Evolutionary conservation across 1,140 invertebrate genomes (phyloP).

Genomic region (Melitaea cinxia): DNA sequence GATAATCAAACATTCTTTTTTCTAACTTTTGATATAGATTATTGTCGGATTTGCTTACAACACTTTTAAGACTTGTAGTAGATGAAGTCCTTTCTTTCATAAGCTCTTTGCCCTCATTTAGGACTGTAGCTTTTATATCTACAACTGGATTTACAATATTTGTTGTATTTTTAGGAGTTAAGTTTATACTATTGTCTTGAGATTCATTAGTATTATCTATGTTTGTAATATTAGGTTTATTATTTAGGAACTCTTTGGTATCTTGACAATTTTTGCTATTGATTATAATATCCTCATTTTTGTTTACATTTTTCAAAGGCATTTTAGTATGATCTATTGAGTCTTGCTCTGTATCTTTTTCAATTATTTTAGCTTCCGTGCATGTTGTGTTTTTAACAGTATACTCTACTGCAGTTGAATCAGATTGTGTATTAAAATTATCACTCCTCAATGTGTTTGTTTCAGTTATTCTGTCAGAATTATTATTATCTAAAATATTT

Average conservation of each 20-base stretch:
- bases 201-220: neutral
- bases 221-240: neutral
- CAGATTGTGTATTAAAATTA: neutral
- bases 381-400: too few species aligned
- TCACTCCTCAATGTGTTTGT: neutral
- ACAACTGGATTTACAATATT: neutral
- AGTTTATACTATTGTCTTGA: neutral
- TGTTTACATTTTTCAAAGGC: too few species aligned
- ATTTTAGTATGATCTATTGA: too few species aligned
- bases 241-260: neutral
- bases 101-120: neutral
- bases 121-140: neutral
- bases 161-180: neutral
- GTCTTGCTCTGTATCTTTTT: neutral
- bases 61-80: neutral
- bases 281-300: neutral
- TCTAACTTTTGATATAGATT: slow-evolving; percentile 18
- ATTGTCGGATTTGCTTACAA: neutral
- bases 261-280: neutral
- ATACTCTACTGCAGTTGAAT: too few species aligned
- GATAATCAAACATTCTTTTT: slow-evolving; percentile 28
- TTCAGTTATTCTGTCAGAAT: neutral
- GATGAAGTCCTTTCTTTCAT: neutral
- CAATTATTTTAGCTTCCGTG: too few species aligned
- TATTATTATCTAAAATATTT: neutral